Base-by-base conservation (phyloP, 2,113 vertebrate species). In the Osmerus mordax region DNA sequence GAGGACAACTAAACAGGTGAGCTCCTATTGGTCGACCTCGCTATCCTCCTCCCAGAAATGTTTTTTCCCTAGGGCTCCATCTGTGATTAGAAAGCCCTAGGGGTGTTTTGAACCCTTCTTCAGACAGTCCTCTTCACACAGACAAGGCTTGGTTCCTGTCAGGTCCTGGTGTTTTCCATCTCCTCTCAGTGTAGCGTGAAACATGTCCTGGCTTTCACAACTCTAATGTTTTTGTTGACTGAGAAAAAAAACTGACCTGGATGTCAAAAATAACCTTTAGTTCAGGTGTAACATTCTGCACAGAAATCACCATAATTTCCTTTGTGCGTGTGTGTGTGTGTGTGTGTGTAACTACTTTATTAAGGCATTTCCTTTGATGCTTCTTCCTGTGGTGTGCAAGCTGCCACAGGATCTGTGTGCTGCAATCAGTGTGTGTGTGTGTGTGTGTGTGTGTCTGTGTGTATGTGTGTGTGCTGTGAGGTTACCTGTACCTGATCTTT, bases 1-100 rank as follows among this genome's bases (percentile, higher is more conserved):
- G 92, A 63, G 93, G 94, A 60, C 95, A 95, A 80, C 89, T 94
- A 14, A 91, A 90, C 91, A 95, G 97, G 96, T 99, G 72, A 84
- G 81, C 75, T 63, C 75, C 88, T 73, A 71, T 78, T 78, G 65
- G 60, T 41, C 32, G 51, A 23, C n/a, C 18, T 3, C 25, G 9
- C 23, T 32, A 0, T 65, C 63, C n/a, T 12, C 4, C 36, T 65
- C 16, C 3, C 4, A 11, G 18, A 32, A 16, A 56, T 56, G 4
- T 2, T 47, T 47, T 47, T 11, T 9, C 4, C 7, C 32, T 0
- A 6, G 32, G 32, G 32, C 32, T 36, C 32, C 32, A 36, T 8
- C 4, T 36, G 32, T 36, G 32, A 36, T 36, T 8, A 36, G 32
- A 6, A 36, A 11, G 41, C 41, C 9, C 41, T 47, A 0, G 41